Percentiles rank a stretch among this genome's conserved stretches.
Conservation (phyloP, 2,797 vertebrate species). For the Crax fasciolata region DNA sequence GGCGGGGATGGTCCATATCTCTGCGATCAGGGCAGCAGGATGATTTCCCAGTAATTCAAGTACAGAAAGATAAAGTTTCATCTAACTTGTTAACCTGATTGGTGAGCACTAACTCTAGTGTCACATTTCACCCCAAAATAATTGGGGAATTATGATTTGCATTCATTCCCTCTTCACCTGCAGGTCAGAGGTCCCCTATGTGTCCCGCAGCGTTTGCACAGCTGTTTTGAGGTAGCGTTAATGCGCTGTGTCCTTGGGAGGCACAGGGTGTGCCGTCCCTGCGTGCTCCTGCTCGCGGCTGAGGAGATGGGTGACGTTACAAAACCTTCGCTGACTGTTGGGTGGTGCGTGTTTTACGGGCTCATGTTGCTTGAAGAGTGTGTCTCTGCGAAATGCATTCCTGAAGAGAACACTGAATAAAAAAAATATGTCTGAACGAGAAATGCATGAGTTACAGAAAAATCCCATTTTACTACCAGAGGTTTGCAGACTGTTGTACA, state of each 20-base stretch:
- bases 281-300: neutral
- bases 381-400: neutral
- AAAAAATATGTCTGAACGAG: neutral
- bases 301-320: neutral
- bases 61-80: conserved; percentile 71
- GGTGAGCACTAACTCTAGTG: conserved; percentile 54
- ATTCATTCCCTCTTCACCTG: conserved; percentile 22
- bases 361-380: neutral
- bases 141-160: conserved; percentile 54
- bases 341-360: neutral
- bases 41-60: conserved; percentile 65
- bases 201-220: conserved; percentile 73
- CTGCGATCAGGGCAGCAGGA: neutral
- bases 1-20: neutral
- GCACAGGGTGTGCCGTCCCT: rapidly evolving
- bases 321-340: neutral
- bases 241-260: rapidly evolving
- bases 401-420: neutral
- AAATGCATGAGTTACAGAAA: neutral
- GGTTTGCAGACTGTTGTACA: neutral
- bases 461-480: neutral
- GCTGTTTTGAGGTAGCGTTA: conserved; percentile 43
- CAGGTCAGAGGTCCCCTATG: neutral
- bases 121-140: conserved; percentile 51
- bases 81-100: conserved; percentile 73